Conservation (phyloP, 2,888 invertebrate genomes). For the Keiferia lycopersicella region DNA sequence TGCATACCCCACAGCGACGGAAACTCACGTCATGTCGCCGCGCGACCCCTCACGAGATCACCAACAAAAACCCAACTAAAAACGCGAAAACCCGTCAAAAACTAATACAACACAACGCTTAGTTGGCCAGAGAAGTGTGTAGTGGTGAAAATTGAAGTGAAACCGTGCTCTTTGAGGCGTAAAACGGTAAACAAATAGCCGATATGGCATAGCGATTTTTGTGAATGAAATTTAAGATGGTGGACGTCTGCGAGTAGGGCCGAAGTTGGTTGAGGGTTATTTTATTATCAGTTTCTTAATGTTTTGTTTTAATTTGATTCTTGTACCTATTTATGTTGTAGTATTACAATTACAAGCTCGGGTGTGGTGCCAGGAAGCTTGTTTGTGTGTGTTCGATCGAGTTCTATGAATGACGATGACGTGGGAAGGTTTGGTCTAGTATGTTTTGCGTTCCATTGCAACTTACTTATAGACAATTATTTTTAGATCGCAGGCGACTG, state of each 20-base stretch:
- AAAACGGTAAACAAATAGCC: slow-evolving; percentile 74
- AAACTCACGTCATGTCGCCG: slow-evolving; percentile 46
- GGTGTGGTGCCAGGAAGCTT: slow-evolving; percentile 48
- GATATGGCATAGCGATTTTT: slow-evolving; percentile 71
- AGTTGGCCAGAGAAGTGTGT: slow-evolving; percentile 36
- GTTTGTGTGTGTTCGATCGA: slow-evolving; percentile 75
- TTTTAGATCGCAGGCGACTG: slow-evolving; percentile 58
- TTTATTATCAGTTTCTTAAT: slow-evolving; percentile 31
- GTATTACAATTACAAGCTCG: slow-evolving; percentile 32
- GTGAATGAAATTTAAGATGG: slow-evolving; percentile 81
- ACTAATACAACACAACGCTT: slow-evolving; percentile 45
- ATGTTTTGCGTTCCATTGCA: slow-evolving; percentile 48
- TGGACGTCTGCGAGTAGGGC: slow-evolving; percentile 62
- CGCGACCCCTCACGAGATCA: slow-evolving; percentile 50
- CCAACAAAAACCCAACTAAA: slow-evolving; percentile 63
- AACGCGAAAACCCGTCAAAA: slow-evolving; percentile 45
- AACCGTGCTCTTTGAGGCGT: slow-evolving; percentile 52
- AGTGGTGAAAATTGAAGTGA: slow-evolving; percentile 38
- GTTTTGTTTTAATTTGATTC: slow-evolving; percentile 26
- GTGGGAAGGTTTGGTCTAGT: slow-evolving; percentile 67
- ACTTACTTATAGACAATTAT: slow-evolving; percentile 60
- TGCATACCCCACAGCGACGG: slow-evolving; percentile 60
- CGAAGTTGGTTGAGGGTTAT: slow-evolving; percentile 37
- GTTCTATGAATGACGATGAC: slow-evolving; percentile 76
- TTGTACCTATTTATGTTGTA: not conserved